Base-by-base conservation (phyloP, 1,140 invertebrate species). In the Listronotus bonariensis region DNA sequence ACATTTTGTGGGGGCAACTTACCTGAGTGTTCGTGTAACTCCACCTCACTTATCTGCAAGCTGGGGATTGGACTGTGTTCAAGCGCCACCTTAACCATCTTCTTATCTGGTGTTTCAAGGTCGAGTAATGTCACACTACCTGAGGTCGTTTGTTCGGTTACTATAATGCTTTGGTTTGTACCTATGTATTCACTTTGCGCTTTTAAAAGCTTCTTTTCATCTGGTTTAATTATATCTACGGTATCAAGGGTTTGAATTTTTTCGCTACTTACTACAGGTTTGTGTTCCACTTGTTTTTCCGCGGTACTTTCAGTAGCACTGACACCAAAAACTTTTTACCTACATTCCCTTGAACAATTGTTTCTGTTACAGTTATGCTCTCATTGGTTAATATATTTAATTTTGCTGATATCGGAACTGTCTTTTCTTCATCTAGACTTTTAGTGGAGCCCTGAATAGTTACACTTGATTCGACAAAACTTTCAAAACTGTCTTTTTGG, bases 21-120 rank as follows among this genome's bases (percentile, higher is more conserved):
- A 85, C 84, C 83, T 74, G 79, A 76, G 48, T 74, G 64, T 53
- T 81, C 77, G 66, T 83, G 77, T 69, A 82, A 76, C 53, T 78
- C 70, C 48, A 82, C 74, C 75, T 82, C 76, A 62, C 73, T 77
- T 65, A 81, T 75, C 40, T 75, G 56, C 51, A 81, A 51, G 55
- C 77, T 77, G 45, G 73, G 52, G 48, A 63, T 62, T 66, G 68
- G 66, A 48, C 34, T 48, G 52, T 75, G 72, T 54, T 73, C 68
- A 31, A 76, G 59, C 18, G 72, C 61, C 46, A 77, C 65, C 55
- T 58, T 72, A 60, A 72, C 68, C 14, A 57, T 72, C 67, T 75
- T 75, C 49, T 63, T 65, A 56, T 60, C 60, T 18, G 70, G 65
- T 56, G 63, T 65, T 48, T 76, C 65, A 46, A 67, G 31, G 63